phyloP scores from a whole-genome alignment of 2,797 vertebrate species.

The Brachyrhaphis roseni region DNA sequence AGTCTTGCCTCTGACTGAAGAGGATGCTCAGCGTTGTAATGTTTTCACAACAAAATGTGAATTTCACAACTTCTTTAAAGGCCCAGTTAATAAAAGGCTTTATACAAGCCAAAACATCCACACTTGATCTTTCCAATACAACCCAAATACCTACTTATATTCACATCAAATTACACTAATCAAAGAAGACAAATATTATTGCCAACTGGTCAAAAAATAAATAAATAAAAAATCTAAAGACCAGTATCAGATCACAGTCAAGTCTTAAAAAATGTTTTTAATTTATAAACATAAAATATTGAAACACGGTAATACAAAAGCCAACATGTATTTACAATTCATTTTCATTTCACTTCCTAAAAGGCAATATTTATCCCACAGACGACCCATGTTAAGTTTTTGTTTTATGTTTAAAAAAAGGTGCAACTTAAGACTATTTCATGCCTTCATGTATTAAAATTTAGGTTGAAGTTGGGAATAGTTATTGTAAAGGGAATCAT shows the following conservation, averaged over 20 bases:
- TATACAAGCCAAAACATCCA: not conserved
- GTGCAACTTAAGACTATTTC: not conserved
- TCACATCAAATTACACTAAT: not conserved
- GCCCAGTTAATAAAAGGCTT: not conserved
- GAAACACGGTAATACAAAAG: not conserved
- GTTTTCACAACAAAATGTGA: not conserved
- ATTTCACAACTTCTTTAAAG: not conserved
- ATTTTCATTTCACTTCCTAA: not conserved
- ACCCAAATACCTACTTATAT: not conserved
- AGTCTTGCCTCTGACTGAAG: not conserved
- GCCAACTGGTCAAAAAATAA: not conserved
- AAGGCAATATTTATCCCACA: not conserved
- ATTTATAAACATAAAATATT: not conserved
- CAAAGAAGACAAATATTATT: not conserved
- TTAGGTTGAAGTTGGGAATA: not conserved
- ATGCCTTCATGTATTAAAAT: not conserved
- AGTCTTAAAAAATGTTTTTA: not conserved
- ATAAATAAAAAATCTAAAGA: not conserved
- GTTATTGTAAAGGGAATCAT: no score
- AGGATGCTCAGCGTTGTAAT: not conserved
- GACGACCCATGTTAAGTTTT: not conserved
- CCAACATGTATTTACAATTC: not conserved
- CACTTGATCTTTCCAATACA: not conserved
- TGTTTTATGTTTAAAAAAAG: not conserved
- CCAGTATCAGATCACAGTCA: not conserved